A percentile compares a stretch with the other conserved stretches of the same genome.
phyloP scores from a whole-genome alignment of 2,113 vertebrate species.

The Salvator merianae region DNA sequence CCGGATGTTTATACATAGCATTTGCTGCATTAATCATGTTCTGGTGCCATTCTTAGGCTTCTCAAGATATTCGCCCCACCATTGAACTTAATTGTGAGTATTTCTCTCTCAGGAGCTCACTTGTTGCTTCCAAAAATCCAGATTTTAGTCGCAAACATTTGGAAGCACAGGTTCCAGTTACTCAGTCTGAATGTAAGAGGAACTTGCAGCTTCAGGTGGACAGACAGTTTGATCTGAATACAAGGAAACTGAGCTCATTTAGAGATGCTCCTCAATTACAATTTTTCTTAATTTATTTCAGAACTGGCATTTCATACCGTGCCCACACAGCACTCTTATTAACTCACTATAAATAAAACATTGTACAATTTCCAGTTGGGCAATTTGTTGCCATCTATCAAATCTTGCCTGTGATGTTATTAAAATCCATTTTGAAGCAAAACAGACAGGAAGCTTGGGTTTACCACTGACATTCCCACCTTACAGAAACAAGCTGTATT shows the following conservation, averaged over 20 bases:
- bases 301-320: constrained; percentile 12
- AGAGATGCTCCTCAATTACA: background rate
- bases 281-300: background rate
- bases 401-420: constrained; percentile 5
- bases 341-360: constrained; percentile 41
- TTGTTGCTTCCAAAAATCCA: background rate
- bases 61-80: background rate
- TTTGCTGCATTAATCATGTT: too few relatives aligned
- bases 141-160: constrained; percentile 8
- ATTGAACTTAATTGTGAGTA: background rate
- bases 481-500: constrained; percentile 47
- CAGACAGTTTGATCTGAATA: constrained; percentile 9
- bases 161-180: background rate
- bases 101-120: background rate
- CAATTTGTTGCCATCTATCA: constrained; percentile 27
- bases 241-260: background rate
- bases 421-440: constrained; percentile 26
- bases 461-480: constrained; percentile 45
- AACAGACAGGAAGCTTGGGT: constrained; percentile 17
- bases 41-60: background rate
- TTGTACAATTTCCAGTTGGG: background rate
- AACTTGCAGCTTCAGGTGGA: too few relatives aligned
- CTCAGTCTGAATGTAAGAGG: background rate
- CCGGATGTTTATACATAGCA: too few relatives aligned
- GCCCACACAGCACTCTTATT: background rate